Base-by-base conservation (phyloP, 2,113 vertebrate genomes). In the Odocoileus virginianus region DNA sequence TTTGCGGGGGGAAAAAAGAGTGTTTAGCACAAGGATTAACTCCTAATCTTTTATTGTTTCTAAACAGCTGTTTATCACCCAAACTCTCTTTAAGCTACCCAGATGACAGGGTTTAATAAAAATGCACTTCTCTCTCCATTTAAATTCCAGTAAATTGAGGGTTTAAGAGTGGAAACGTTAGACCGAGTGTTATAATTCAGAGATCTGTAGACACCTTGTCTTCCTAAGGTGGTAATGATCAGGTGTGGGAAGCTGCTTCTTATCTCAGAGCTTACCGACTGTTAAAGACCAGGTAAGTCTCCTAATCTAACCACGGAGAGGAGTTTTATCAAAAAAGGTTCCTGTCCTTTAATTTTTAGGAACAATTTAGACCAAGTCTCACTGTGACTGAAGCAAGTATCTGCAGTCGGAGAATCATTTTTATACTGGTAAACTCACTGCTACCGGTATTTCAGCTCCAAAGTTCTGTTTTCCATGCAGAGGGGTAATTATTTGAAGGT, bases 401-500 rank as follows among this genome's bases (percentile, higher is more conserved):
- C 25, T 81, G 45, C 61, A 91, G 76, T 84, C 27, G 3, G 52
- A 88, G 95, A 94, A 78, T 58, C 9, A 43, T 92, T 95, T 96
- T 78, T 83, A 54, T 13, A 13, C 30, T 4, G 10, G 87, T 23
- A 85, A 89, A 15, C 40, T 94, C 84, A 30, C 9, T 43, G 28
- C n/a, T 78, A 16, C 30, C 33, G 40, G 17, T 11, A 95, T 98
- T 98, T 99, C 0, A 0, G 98, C 98, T 98, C 58, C 6, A 3
- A 33, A 14, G 82, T 52, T 85, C 98, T 98, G 98, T 98, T 98
- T 97, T 96, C 47, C 98, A 98, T 98, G 98, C 97, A 93, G 71
- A 98, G 98, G 98, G 98, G 98, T 99, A 99, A 99, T 99, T 99
- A 99, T 98, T 99, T 99, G 98, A 99, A 99, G 99, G 99, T 99